Evolutionary conservation across 2,888 invertebrate species (phyloP), one percentile per base, ranked within the genome.

Genomic region (Ferrisia virgata): DNA sequence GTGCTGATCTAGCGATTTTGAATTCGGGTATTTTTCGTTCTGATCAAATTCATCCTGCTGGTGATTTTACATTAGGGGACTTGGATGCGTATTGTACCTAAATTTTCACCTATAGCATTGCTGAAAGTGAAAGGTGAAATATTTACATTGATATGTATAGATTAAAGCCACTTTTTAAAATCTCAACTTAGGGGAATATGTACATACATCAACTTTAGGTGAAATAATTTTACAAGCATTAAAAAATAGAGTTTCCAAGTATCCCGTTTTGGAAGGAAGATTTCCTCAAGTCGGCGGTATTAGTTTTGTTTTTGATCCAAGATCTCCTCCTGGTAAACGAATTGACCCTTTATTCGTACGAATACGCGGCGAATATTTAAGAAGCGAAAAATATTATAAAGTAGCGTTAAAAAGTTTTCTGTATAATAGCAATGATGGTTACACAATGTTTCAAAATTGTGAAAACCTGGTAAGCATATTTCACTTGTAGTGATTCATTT

Each of bases 271-370:
- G 31, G 96, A 96, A 88, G 96, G 96, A 0, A 89, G 96, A 86
- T 97, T 97, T 88, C 95, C 96, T 0, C 96, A 96, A 90, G 93
- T 95, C 47, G 93, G 95, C 0, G 95, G 95, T 3, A 89, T 94
- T 5, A 92, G 92, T 84, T 95, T 94, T 89, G 94, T 93, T 0
- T 94, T 94, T 88, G 93, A 94, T 89, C 93, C 94, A 0, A 88
- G 90, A 0, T 92, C 92, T 88, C 92, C 93, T 0, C 88, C 93
- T 0, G 95, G 95, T 0, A 88, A 92, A 85, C 89, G 96, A 22
- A 92, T 94, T 0, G 94, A 94, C 85, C 91, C 92, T 0, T 91
- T 91, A 43, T 91, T 94, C 6, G 93, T 96, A 9, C 92, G 93
- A 87, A 91, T 97, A 18, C 96, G 95, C 0, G 96, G 95, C 87